phyloP scores from a whole-genome alignment of 2,888 invertebrate species.

The Ormyrus pomaceus region DNA sequence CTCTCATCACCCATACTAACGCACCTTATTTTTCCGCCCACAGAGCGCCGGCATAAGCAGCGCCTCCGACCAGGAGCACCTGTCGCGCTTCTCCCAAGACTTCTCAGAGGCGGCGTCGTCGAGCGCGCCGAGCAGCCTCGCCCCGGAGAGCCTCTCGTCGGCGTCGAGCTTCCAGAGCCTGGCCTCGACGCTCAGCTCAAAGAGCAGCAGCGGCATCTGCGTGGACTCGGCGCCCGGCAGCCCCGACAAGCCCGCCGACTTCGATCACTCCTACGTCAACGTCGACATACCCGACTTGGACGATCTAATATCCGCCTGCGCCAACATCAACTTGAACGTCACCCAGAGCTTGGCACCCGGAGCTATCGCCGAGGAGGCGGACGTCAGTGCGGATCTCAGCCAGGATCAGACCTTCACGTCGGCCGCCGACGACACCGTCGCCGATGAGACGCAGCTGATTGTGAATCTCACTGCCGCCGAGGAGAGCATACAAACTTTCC shows the following conservation, averaged over 20 bases:
- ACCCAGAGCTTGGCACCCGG: neutral
- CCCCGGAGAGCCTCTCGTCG: slow-evolving; percentile 61
- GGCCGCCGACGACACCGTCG: slow-evolving; percentile 61
- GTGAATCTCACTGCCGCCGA: neutral
- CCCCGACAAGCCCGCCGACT: slow-evolving; percentile 56
- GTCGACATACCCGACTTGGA: slow-evolving; percentile 66
- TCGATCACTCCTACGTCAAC: slow-evolving; percentile 62
- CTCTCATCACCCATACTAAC: too few species aligned
- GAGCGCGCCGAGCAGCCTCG: slow-evolving; percentile 60
- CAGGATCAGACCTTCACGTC: slow-evolving; percentile 68
- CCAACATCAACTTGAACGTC: slow-evolving; percentile 61
- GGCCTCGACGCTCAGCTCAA: slow-evolving; percentile 65
- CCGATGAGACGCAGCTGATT: slow-evolving; percentile 18
- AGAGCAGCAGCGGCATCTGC: slow-evolving; percentile 66
- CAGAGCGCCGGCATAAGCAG: slow-evolving; percentile 16
- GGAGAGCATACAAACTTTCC: slow-evolving; percentile 38
- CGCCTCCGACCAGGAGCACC: neutral
- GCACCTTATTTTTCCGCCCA: neutral
- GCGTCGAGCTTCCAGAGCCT: slow-evolving; percentile 71
- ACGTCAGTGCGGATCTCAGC: slow-evolving; percentile 60
- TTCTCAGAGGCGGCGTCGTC: slow-evolving; percentile 14
- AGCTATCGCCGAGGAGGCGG: neutral
- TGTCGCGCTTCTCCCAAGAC: neutral
- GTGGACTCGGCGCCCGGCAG: slow-evolving; percentile 59
- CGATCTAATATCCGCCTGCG: slow-evolving; percentile 68